Percentiles rank a stretch among this genome's conserved stretches.
These are phyloP conservation scores for Barypeithes pellucidus DNA, from an alignment of 2,888 invertebrate species.

Conservation along the genomic window DNA sequence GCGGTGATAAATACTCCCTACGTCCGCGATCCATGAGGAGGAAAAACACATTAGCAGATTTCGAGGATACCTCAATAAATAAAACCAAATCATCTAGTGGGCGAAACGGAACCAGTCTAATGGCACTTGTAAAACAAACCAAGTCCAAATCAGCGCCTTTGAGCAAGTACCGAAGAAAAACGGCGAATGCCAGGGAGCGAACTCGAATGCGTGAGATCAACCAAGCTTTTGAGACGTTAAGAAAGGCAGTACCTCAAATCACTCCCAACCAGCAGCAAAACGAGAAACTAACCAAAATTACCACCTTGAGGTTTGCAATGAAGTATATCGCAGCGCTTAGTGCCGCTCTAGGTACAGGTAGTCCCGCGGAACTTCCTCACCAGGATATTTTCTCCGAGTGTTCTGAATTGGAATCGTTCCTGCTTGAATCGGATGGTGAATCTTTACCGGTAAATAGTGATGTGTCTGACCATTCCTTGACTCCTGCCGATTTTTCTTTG, in stretches of 20 bases:
- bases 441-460: slow-evolving; percentile 66
- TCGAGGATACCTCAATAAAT: slow-evolving; percentile 37
- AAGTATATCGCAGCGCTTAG: slow-evolving; percentile 76
- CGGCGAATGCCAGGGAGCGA: slow-evolving; percentile 80
- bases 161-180: slow-evolving; percentile 80
- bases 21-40: slow-evolving; percentile 66
- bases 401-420: slow-evolving; percentile 69
- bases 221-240: slow-evolving; percentile 77
- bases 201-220: slow-evolving; percentile 81
- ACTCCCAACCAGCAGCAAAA: slow-evolving; percentile 67
- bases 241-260: slow-evolving; percentile 74
- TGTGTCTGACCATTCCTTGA: slow-evolving; percentile 59
- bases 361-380: slow-evolving; percentile 50
- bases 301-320: slow-evolving; percentile 78
- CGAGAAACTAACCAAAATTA: slow-evolving; percentile 79
- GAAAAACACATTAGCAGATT: slow-evolving; percentile 52
- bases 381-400: slow-evolving; percentile 63
- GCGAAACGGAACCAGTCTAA: slow-evolving; percentile 46
- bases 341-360: slow-evolving; percentile 65
- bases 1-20: slow-evolving; percentile 69
- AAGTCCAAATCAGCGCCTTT: slow-evolving; percentile 73
- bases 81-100: slow-evolving; percentile 36
- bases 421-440: slow-evolving; percentile 74
- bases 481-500: slow-evolving; percentile 66
- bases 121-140: slow-evolving; percentile 46